phyloP scores from a whole-genome alignment of 2,888 invertebrate genomes.

The Acronicta leporina region DNA sequence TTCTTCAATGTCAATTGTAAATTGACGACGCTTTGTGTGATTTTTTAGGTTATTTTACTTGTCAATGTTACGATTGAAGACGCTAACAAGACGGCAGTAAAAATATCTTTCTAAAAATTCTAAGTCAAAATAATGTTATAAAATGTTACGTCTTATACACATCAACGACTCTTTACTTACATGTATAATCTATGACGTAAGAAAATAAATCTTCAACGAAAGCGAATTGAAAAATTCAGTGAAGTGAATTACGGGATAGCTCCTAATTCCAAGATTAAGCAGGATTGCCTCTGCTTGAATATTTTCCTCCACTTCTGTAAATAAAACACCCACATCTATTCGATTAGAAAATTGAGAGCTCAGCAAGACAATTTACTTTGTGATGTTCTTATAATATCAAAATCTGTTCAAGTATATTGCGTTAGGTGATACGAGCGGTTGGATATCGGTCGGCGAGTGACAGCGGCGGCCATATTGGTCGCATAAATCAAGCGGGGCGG shows the following conservation, averaged over 20 bases:
- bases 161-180: constrained; percentile 3
- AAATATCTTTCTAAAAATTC: constrained; percentile 18
- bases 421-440: constrained; percentile 78
- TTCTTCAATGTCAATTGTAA: constrained; percentile 43
- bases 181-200: constrained; percentile 43
- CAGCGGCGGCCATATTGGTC: constrained; percentile 86
- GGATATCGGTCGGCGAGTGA: constrained; percentile 82
- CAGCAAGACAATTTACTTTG: constrained; percentile 58
- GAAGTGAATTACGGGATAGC: constrained; percentile 55
- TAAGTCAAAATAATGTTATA: constrained; percentile 34
- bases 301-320: constrained; percentile 54
- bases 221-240: constrained; percentile 59
- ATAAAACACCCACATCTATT: constrained; percentile 56
- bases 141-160: constrained; percentile 27
- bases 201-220: constrained; percentile 47
- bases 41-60: constrained; percentile 16
- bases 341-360: constrained; percentile 54
- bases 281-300: constrained; percentile 55
- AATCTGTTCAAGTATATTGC: constrained; percentile 67
- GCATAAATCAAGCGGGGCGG: constrained; percentile 86
- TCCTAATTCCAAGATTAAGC: constrained; percentile 58
- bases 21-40: constrained; percentile 40
- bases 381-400: constrained; percentile 56
- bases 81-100: constrained; percentile 23
- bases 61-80: constrained; percentile 20